These are phyloP conservation scores for Procambarus virginalis DNA, from an alignment of 1,140 invertebrate species.

Conservation along the genomic window DNA sequence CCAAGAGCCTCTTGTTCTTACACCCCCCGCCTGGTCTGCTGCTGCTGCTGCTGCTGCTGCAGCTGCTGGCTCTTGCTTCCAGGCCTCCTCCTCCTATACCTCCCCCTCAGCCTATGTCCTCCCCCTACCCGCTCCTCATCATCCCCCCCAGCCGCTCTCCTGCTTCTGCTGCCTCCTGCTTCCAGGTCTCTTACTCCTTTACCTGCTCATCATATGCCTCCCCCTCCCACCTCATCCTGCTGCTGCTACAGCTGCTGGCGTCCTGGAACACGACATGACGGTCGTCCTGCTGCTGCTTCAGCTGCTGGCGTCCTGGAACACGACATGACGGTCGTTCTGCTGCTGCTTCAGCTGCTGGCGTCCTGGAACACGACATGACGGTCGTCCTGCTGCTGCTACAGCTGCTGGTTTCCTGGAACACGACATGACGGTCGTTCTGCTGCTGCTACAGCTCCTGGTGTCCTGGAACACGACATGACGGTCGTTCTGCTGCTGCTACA, in stretches of 20 bases:
- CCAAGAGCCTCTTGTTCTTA: slow-evolving; percentile 22
- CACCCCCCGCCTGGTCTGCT: not conserved
- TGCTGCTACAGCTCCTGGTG: not conserved
- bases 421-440: not conserved
- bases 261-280: too few relatives aligned
- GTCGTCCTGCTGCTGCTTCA: not conserved
- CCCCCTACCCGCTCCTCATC: not conserved
- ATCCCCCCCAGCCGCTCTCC: not conserved
- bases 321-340: not conserved
- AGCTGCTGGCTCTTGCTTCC: not conserved
- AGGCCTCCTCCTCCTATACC: not conserved
- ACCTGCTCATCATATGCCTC: not conserved
- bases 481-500: not conserved
- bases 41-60: not conserved
- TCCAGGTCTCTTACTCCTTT: not conserved
- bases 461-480: not conserved
- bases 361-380: too few relatives aligned
- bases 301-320: not conserved
- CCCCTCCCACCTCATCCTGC: not conserved
- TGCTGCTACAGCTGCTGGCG: not conserved
- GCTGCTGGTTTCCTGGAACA: not conserved
- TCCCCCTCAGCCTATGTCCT: not conserved
- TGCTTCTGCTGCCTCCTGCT: not conserved
- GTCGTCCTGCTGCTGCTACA: not conserved
- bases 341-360: not conserved